Conservation (phyloP, 2,797 vertebrate genomes). For the Sebastes kiyomatsui region DNA sequence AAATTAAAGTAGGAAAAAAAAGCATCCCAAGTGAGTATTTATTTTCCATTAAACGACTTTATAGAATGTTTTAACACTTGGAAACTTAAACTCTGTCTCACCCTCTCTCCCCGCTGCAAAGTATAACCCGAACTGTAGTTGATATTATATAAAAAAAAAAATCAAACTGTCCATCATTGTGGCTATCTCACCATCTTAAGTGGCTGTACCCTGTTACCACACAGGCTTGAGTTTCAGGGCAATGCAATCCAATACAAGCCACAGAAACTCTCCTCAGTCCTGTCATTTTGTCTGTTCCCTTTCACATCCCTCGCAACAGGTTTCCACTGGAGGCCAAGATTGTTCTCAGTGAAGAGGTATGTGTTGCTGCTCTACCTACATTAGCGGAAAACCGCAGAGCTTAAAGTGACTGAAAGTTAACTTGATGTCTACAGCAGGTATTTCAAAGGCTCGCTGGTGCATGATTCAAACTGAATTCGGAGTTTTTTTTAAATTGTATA, state of each 20-base stretch:
- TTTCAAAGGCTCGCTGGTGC: not conserved
- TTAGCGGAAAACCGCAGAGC: slow-evolving; percentile 16
- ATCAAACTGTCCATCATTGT: slow-evolving; percentile 78
- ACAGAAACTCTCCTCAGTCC: slow-evolving; percentile 76
- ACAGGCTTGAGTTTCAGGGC: slow-evolving; percentile 81
- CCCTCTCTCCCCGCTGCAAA: slow-evolving; percentile 12
- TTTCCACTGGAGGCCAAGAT: slow-evolving; percentile 65
- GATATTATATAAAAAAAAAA: slow-evolving; percentile 80
- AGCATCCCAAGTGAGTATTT: not conserved
- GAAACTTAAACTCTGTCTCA: slow-evolving; percentile 1
- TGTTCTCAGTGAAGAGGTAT: slow-evolving; percentile 60
- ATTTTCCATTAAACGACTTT: not conserved
- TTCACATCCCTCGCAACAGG: slow-evolving; percentile 76
- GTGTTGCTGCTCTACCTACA: slow-evolving; percentile 39
- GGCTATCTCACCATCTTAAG: slow-evolving; percentile 85
- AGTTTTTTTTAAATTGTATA: not conserved
- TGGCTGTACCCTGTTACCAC: slow-evolving; percentile 84
- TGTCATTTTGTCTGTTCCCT: slow-evolving; percentile 80
- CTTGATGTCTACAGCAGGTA: not conserved
- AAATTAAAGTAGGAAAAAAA: slow-evolving; percentile 24
- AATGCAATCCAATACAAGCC: slow-evolving; percentile 84
- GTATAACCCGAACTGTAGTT: slow-evolving; percentile 51
- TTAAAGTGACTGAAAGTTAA: slow-evolving; percentile 31
- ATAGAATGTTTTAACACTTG: slow-evolving; percentile 7
- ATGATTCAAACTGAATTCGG: not conserved